Evolutionary conservation across 2,113 vertebrate species (phyloP), one percentile per base, ranked within the genome.

Genomic region (Craseonycteris thonglongyai): DNA sequence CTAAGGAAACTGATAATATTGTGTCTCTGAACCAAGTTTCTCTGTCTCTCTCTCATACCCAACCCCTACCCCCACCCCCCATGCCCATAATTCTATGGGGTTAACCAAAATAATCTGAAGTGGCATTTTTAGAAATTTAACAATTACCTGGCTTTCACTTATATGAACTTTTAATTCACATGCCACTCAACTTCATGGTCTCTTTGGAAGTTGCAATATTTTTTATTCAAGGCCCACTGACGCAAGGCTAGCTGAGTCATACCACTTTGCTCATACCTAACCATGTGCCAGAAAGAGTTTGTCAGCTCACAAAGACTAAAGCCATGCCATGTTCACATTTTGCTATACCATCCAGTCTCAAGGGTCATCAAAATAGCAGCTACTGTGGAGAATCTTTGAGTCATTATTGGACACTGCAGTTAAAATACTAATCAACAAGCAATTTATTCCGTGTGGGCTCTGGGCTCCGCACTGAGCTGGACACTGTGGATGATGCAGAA

Each of bases 61-160:
- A n/a, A n/a, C n/a, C n/a, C n/a, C n/a, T n/a, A n/a, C n/a, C n/a
- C n/a, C n/a, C n/a, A n/a, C n/a, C n/a, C n/a, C n/a, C n/a, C n/a
- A n/a, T n/a, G n/a, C n/a, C n/a, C n/a, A n/a, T 68, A 83, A 65
- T 96, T 95, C 38, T 96, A 38, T 40, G 90, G 93, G 33, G 24
- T 1, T 75, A 54, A 66, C 6, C 47, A 66, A 15, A 45, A n/a
- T 4, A 51, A 16, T 24, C 58, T 65, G 40, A 84, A 54, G 33
- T 24, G 72, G 96, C 61, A 58, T 42, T 76, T 74, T 16, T 11
- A 24, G 51, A 88, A 96, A 38, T 51, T 63, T 65, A 84, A 76
- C 21, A 80, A 6, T 78, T 30, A 14, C 6, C 26, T 81, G 38
- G 14, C 71, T 80, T 94, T 91, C 10, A 9, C 24, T 83, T 86